Evolutionary conservation across 2,888 invertebrate genomes (phyloP).

Genomic region (Mycalesis mineus): DNA sequence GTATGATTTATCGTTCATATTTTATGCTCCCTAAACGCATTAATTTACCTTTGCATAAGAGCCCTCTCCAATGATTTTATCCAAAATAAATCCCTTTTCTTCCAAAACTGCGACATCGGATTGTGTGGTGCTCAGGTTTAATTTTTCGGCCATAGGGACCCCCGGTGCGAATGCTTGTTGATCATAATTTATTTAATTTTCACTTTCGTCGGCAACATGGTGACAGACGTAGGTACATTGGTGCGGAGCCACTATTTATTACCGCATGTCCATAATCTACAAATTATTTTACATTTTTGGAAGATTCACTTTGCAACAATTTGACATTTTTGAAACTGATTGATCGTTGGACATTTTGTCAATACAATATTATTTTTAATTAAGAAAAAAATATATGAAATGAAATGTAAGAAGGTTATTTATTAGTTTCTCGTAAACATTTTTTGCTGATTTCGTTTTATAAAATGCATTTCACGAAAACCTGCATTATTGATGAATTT

Average conservation of each 20-base stretch:
- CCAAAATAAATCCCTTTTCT: slow-evolving; percentile 79
- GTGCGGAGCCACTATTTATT: background rate
- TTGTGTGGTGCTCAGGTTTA: slow-evolving; percentile 52
- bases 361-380: no score
- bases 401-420: background rate
- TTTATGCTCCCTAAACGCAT: no score
- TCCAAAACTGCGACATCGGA: slow-evolving; percentile 60
- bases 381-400: background rate
- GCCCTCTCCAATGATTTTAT: slow-evolving; percentile 84
- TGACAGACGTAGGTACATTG: slow-evolving; percentile 25
- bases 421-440: no score
- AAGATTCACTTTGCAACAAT: background rate
- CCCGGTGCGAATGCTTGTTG: slow-evolving; percentile 39
- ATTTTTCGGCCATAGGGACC: slow-evolving; percentile 49
- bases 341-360: background rate
- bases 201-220: slow-evolving; percentile 57
- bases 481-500: no score
- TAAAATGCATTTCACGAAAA: no score
- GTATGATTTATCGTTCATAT: no score
- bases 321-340: slow-evolving; percentile 2
- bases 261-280: background rate
- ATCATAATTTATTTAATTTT: slow-evolving; percentile 55
- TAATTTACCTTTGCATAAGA: slow-evolving; percentile 84
- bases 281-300: slow-evolving; percentile 10
- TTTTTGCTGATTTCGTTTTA: no score